Evolutionary conservation across 53 echinoderm and acorn worm genomes (phyloP), one percentile per base, ranked within the genome.

Genomic region (Patiria pectinifera): DNA sequence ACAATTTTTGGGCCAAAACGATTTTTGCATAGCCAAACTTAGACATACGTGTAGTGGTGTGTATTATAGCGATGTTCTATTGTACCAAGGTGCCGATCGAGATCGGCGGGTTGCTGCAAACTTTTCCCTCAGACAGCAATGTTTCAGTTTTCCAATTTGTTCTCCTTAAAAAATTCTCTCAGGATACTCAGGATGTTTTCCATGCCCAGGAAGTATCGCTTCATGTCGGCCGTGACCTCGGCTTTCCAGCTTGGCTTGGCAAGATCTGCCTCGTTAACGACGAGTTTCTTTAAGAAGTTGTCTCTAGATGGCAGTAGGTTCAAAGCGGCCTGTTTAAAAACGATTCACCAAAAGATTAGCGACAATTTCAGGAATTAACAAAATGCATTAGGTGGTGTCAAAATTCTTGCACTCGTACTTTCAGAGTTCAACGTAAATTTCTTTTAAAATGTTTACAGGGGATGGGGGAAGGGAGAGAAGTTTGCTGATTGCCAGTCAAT

Each of bases 141-240:
- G 82, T 13, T 47, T 89, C 76, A 93, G 69, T 85, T 93, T 76
- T 90, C 91, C 46, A 93, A 79, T 22, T 84, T 44, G 58, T 93
- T 59, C 18, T 93, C 85, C 46, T 61, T 76, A 18, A 70, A 93
- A 77, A 93, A 93, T 8, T 93, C 90, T 62, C 78, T 74, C 45
- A 93, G 84, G 13, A 84, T 91, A 3, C 44, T 24, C 35, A 89
- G 69, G 71, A 85, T 84, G 49, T 47, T 24, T 75, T 69, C 22
- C 79, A 93, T 83, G 61, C 85, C 76, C 16, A 47, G 11, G 61
- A 89, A 48, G 48, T 93, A 93, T 11, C 78, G 82, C n/a, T 79
- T 70, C 44, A 85, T 85, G 89, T 93, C 93, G 44, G 83, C 78
- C 10, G 45, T 76, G n/a, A 93, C 78, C 53, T 83, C 66, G 11